Conservation (phyloP, 2,113 vertebrate species). For the Anolis sagrei region DNA sequence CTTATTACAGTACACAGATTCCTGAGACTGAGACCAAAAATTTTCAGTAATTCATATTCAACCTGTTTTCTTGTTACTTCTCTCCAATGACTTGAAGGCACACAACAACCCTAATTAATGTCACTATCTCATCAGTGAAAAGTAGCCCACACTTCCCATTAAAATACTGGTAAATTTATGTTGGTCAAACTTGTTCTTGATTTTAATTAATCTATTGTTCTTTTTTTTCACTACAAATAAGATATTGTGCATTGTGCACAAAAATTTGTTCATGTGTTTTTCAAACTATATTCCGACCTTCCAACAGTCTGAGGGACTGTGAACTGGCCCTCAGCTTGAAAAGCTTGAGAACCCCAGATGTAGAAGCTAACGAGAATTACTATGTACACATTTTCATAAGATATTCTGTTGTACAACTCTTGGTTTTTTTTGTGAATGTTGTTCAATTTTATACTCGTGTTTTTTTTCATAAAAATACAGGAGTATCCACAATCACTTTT, state of each 20-base stretch:
- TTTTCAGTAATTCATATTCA: not conserved
- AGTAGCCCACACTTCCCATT: too few species aligned
- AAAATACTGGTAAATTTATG: too few species aligned
- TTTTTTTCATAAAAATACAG: conserved; percentile 20
- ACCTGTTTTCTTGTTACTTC: conserved; percentile 27
- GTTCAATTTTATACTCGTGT: not conserved
- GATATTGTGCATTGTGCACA: too few species aligned
- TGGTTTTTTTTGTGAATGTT: not conserved
- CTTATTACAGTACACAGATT: too few species aligned
- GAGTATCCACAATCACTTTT: not conserved
- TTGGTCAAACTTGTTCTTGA: too few species aligned
- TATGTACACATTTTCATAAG: conserved; percentile 9
- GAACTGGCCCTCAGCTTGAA: too few species aligned
- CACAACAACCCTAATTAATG: not conserved
- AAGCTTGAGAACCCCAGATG: not conserved
- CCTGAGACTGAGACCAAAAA: not conserved
- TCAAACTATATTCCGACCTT: too few species aligned
- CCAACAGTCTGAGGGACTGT: too few species aligned
- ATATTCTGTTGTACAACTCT: not conserved
- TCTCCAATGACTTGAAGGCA: not conserved
- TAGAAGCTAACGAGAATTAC: conserved; percentile 33
- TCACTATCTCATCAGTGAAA: too few species aligned
- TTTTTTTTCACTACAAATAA: too few species aligned
- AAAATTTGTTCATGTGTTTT: too few species aligned
- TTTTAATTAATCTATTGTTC: too few species aligned